These are phyloP conservation scores for Lottia gigantea DNA, from an alignment of 2,888 invertebrate species.

Conservation along the genomic window DNA sequence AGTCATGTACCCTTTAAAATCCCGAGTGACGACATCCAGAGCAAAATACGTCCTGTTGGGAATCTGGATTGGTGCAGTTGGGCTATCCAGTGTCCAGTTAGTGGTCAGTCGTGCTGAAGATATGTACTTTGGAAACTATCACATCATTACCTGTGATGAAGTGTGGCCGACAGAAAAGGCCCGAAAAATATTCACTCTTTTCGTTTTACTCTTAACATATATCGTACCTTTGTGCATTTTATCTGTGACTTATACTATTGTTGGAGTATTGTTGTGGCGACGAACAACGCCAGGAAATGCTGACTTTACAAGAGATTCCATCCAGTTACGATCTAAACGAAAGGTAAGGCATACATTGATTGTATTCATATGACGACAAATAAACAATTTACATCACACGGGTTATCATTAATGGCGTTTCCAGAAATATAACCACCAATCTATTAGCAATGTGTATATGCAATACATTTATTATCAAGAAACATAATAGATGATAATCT, in stretches of 20 bases:
- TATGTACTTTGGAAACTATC: constrained; percentile 24
- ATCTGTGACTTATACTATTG: constrained; percentile 69
- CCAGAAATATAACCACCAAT: too few species aligned
- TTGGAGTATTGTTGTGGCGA: constrained; percentile 69
- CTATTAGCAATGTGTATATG: too few species aligned
- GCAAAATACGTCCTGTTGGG: constrained; percentile 66
- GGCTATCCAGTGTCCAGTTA: constrained; percentile 68
- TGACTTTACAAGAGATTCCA: constrained; percentile 68
- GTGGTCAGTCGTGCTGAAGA: constrained; percentile 47
- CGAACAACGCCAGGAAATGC: constrained; percentile 70
- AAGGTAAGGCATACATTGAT: constrained; percentile 60
- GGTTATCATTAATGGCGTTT: too few species aligned
- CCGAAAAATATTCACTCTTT: constrained; percentile 54
- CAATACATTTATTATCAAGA: too few species aligned
- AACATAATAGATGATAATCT: too few species aligned
- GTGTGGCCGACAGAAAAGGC: constrained; percentile 36
- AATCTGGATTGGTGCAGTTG: constrained; percentile 69
- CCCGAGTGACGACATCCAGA: constrained; percentile 66
- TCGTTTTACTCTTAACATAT: constrained; percentile 61
- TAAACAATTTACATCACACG: too few species aligned
- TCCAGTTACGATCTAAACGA: constrained; percentile 67
- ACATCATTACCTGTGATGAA: constrained; percentile 48
- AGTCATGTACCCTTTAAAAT: constrained; percentile 63
- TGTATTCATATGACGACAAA: too few species aligned
- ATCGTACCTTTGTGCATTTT: constrained; percentile 69